Base-by-base conservation (phyloP, 2,888 invertebrate genomes). In the Myopa tessellatipennis region DNA sequence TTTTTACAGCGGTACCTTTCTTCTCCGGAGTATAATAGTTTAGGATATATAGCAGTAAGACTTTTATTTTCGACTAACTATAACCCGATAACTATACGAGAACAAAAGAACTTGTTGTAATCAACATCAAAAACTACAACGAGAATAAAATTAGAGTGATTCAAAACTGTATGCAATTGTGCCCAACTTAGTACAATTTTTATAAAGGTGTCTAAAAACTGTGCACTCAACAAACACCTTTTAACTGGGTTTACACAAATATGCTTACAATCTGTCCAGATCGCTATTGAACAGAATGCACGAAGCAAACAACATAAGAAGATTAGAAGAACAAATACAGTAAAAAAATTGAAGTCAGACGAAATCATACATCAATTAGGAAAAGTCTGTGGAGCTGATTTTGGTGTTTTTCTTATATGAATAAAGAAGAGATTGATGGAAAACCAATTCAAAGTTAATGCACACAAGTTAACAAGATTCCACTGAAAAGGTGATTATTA, bases 391-490 rank as follows among this genome's bases (percentile, higher is more conserved):
- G n/a, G 52, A 34, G 68, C 34, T 60, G 12, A 45, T 68, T 60
- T 75, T 58, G n/a, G 45, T 45, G 10, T 75, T 69, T 74, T 69
- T 75, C 60, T 75, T 61, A 68, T 75, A 69, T 45, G 60, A 74
- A 55, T 67, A 8, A 40, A 70, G 34, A 55, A 55, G 68, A 67
- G 58, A 38, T 69, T 75, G 40, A 60, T 69, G 60, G 40, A 60
- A 75, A 69, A 67, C 38, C 12, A 67, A 58, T 55, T 40, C 3
- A 16, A 75, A 68, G 45, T 26, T 40, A n/a, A 52, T 52, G 74
- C 26, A 16, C 18, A 55, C 14, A 65, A 74, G 50, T 50, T 68
- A 38, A 40, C 1, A 58, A 50, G 60, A 50, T 75, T 40, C 61
- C 63, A 45, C 40, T 73, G 8, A 60, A 68, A 67, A 75, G 75